Percentiles rank a stretch among this genome's conserved stretches.
phyloP scores from a whole-genome alignment of 2,888 invertebrate genomes.

The Creontiades dilutus region DNA sequence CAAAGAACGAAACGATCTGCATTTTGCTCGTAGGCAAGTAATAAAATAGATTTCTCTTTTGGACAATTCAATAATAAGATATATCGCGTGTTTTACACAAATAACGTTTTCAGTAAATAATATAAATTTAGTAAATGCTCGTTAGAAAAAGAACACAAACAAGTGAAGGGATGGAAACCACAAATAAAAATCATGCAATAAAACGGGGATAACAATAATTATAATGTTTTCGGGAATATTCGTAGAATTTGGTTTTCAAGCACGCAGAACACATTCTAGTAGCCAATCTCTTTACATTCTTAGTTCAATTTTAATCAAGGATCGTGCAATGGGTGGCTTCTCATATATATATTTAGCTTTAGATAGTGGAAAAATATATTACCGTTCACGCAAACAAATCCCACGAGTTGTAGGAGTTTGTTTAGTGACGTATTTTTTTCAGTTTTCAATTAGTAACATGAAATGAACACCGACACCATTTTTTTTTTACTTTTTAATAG shows the following conservation, averaged over 20 bases:
- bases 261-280: slow-evolving; percentile 9
- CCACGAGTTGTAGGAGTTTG: too few relatives aligned
- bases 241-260: background rate
- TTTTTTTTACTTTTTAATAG: too few relatives aligned
- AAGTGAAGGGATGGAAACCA: slow-evolving; percentile 1
- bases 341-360: too few relatives aligned
- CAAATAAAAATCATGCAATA: background rate
- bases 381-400: too few relatives aligned
- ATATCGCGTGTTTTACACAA: background rate
- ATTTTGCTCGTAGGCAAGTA: background rate
- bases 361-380: too few relatives aligned
- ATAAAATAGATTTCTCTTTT: background rate
- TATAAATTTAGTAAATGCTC: background rate
- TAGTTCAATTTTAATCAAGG: background rate
- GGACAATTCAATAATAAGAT: background rate
- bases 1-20: background rate
- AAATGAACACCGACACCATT: too few relatives aligned
- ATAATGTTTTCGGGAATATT: background rate
- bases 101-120: background rate
- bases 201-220: background rate
- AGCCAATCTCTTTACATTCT: background rate
- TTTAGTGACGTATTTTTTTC: too few relatives aligned
- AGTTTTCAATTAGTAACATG: too few relatives aligned
- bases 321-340: background rate
- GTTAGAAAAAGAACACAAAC: background rate